Conservation (phyloP, 2,888 invertebrate species). For the Ephialtes manifestator region DNA sequence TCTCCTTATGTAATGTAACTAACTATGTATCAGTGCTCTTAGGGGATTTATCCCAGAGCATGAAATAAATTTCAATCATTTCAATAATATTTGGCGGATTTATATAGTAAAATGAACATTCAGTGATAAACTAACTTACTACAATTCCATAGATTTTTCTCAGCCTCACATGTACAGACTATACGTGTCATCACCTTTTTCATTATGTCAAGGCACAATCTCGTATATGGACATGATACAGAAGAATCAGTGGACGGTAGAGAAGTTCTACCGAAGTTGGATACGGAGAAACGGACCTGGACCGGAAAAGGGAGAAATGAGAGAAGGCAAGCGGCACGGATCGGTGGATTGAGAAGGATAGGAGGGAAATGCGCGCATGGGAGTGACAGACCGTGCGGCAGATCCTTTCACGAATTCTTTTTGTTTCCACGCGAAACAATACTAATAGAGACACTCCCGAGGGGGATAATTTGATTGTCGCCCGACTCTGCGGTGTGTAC, state of each 20-base stretch:
- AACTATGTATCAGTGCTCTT: too few relatives aligned
- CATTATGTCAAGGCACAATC: background rate
- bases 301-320: background rate
- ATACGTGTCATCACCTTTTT: background rate
- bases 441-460: conserved; percentile 65
- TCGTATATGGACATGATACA: background rate
- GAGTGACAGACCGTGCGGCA: conserved; percentile 23
- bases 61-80: too few relatives aligned
- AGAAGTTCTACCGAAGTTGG: background rate
- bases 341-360: conserved; percentile 12
- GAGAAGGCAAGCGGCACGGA: background rate
- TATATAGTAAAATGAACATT: too few relatives aligned
- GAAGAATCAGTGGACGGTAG: background rate
- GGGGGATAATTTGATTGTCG: conserved; percentile 67
- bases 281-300: background rate
- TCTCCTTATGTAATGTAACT: too few relatives aligned
- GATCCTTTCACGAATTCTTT: conserved; percentile 52
- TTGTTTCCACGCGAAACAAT: conserved; percentile 54
- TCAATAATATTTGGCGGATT: too few relatives aligned
- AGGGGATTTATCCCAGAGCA: too few relatives aligned
- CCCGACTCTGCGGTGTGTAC: conserved; percentile 18
- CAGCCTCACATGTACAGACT: background rate
- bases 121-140: too few relatives aligned
- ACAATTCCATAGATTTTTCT: background rate
- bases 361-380: conserved; percentile 19